Evolutionary conservation across 2,113 vertebrate species (phyloP).

Genomic region (Corydoras sp.): DNA sequence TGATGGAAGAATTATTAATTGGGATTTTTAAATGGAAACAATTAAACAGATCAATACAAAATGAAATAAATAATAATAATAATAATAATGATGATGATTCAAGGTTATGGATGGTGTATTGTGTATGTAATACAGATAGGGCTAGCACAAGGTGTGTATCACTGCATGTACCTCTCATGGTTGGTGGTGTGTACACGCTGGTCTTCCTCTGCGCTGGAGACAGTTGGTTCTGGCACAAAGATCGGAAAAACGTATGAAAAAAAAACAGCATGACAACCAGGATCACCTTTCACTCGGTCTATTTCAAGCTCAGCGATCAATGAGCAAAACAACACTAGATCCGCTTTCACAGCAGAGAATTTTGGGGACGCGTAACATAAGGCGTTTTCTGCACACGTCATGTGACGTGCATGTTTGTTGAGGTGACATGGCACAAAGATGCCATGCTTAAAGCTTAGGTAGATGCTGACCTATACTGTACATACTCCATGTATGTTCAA

Average conservation of each 20-base stretch:
- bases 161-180: conserved; percentile 72
- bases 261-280: conserved; percentile 30
- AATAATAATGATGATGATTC: neutral
- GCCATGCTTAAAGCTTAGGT: conserved; percentile 21
- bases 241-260: conserved; percentile 32
- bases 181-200: conserved; percentile 73
- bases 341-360: conserved; percentile 23
- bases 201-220: conserved; percentile 83
- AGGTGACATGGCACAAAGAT: conserved; percentile 3
- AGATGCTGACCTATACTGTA: neutral
- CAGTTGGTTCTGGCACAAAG: conserved; percentile 51
- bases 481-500: no score
- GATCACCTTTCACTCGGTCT: conserved; percentile 39
- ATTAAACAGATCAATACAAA: neutral
- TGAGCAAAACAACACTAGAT: conserved; percentile 35
- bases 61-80: neutral
- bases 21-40: neutral
- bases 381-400: conserved; percentile 3
- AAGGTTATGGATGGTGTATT: neutral
- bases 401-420: conserved; percentile 8
- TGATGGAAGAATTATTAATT: no score
- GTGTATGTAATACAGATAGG: neutral
- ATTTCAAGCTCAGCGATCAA: conserved; percentile 45
- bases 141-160: neutral
- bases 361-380: conserved; percentile 7